A percentile compares a stretch with the other conserved stretches of the same genome.
These are phyloP conservation scores for Caenorhabditis wallacei DNA, from an alignment of 2,888 invertebrate genomes.

Conservation along the genomic window DNA sequence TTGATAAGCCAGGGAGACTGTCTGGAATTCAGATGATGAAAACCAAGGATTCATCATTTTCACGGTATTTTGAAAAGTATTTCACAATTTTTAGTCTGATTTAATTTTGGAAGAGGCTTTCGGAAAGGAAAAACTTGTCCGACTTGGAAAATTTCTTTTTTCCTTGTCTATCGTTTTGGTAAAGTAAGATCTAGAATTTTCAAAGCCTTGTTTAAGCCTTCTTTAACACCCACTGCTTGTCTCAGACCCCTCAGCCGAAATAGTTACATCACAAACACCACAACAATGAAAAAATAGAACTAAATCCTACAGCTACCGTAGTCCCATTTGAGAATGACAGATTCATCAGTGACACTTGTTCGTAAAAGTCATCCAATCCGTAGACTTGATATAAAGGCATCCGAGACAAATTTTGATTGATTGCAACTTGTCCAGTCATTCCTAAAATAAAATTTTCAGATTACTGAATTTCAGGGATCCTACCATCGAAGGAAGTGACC, in stretches of 20 bases:
- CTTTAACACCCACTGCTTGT: too few relatives aligned
- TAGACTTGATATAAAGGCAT: conserved; percentile 65
- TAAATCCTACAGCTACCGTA: conserved; percentile 45
- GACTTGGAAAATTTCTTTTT: too few relatives aligned
- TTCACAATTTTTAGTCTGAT: too few relatives aligned
- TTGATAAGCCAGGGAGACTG: conserved; percentile 28
- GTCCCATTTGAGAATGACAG: conserved; percentile 56
- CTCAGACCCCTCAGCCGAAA: too few relatives aligned
- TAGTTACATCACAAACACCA: background rate
- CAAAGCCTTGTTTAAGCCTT: too few relatives aligned
- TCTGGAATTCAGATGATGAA: conserved; percentile 5
- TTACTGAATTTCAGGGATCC: background rate
- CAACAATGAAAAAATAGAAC: background rate
- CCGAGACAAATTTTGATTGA: conserved; percentile 56
- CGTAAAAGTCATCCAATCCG: conserved; percentile 47
- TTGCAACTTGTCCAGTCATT: conserved; percentile 65
- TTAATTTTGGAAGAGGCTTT: too few relatives aligned
- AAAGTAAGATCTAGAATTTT: too few relatives aligned
- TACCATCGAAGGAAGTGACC: conserved; percentile 41
- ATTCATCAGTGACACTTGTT: conserved; percentile 61
- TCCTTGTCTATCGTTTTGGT: too few relatives aligned
- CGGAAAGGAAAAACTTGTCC: too few relatives aligned
- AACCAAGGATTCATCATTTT: background rate
- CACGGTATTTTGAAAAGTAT: background rate
- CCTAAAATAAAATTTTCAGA: conserved; percentile 46